phyloP scores from a whole-genome alignment of 2,797 vertebrate species.

The Salarias fasciatus region DNA sequence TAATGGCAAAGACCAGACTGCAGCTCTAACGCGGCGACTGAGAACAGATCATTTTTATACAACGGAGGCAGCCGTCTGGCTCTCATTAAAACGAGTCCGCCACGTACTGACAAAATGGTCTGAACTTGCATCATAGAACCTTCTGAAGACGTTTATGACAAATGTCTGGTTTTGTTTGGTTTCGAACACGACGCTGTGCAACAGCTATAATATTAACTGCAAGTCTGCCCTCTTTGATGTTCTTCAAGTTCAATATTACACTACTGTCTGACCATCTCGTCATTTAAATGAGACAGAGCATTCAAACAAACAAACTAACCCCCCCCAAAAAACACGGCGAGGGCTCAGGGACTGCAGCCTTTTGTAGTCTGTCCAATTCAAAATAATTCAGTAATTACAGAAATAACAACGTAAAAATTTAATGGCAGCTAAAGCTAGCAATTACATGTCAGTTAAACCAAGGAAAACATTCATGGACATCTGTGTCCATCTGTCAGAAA shows the following conservation, averaged over 20 bases:
- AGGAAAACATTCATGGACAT: too few relatives aligned
- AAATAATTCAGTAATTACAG: too few relatives aligned
- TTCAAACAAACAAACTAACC: neutral
- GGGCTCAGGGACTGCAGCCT: too few relatives aligned
- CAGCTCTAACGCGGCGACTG: neutral
- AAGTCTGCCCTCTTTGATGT: neutral
- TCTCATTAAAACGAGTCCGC: slow-evolving; percentile 1
- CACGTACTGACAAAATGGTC: slow-evolving; percentile 4
- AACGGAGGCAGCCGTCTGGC: neutral
- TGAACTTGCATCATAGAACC: neutral
- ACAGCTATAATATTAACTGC: neutral
- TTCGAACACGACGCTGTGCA: neutral
- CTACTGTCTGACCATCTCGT: neutral
- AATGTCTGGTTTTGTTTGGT: neutral
- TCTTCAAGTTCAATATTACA: neutral
- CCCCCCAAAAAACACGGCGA: neutral
- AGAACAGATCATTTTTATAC: neutral
- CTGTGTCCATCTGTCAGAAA: too few relatives aligned
- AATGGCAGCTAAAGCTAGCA: too few relatives aligned
- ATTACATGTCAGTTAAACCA: too few relatives aligned
- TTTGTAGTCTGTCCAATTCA: too few relatives aligned
- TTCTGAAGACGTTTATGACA: slow-evolving; percentile 2
- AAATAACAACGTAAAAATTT: too few relatives aligned
- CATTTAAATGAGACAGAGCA: neutral
- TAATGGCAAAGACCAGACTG: neutral